These are phyloP conservation scores for Temnopleurus reevesii DNA, from an alignment of 53 echinoderm and acorn worm species.

Conservation along the genomic window DNA sequence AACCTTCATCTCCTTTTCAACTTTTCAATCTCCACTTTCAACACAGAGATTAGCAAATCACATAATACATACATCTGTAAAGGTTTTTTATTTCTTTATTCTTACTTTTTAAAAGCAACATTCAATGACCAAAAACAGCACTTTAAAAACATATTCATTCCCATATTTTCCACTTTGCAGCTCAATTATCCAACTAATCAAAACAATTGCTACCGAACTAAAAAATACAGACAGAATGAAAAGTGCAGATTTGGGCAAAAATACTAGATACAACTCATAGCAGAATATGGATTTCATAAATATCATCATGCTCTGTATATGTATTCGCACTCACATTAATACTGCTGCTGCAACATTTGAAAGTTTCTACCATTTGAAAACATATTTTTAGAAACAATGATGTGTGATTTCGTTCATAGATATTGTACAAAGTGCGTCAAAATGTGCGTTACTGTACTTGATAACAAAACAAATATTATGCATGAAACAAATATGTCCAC, in stretches of 20 bases:
- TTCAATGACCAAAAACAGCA: conserved; percentile 27
- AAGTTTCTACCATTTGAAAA: background rate
- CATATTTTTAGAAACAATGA: background rate
- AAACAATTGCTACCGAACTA: background rate
- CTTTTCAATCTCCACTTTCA: conserved; percentile 13
- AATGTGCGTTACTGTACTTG: background rate
- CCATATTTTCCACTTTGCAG: background rate
- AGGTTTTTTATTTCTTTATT: conserved; percentile 1
- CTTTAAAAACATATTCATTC: conserved; percentile 8
- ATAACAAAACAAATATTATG: background rate
- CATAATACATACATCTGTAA: conserved; percentile 23
- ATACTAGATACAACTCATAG: background rate
- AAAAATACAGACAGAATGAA: background rate
- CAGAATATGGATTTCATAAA: background rate
- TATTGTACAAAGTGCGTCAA: background rate
- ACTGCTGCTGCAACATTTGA: background rate
- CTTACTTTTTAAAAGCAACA: conserved; percentile 10
- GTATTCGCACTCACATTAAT: background rate
- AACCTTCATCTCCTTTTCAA: background rate
- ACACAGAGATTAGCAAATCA: conserved; percentile 2
- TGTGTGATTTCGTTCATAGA: background rate
- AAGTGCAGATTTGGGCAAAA: background rate
- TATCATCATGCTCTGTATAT: background rate
- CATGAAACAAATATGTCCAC: background rate
- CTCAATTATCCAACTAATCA: conserved; percentile 10